A percentile compares a stretch with the other conserved stretches of the same genome.
Conservation (phyloP, 2,888 invertebrate species). For the Seira sanloemensis region DNA sequence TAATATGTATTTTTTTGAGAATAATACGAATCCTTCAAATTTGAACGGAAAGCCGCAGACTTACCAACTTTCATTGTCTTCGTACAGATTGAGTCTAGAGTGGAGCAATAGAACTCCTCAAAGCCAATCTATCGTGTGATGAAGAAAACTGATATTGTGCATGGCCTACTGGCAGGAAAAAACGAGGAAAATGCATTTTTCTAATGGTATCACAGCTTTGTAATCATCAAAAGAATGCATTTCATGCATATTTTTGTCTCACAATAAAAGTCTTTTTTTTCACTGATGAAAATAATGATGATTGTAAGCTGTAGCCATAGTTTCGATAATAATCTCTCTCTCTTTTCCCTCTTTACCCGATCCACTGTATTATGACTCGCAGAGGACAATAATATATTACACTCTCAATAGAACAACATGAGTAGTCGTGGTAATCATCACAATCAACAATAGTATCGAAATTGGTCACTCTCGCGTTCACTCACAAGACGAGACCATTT, state of each 20-base stretch:
- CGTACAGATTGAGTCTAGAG: too few relatives aligned
- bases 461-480: constrained; percentile 31
- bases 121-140: too few relatives aligned
- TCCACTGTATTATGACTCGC: constrained; percentile 1
- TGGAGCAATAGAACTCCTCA: too few relatives aligned
- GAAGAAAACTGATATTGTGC: background rate
- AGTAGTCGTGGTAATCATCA: constrained; percentile 43
- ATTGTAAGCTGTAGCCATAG: constrained; percentile 2
- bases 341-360: background rate
- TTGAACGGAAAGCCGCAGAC: background rate
- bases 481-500: too few relatives aligned
- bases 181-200: constrained; percentile 6
- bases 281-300: constrained; percentile 15
- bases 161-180: background rate
- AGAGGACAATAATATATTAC: background rate
- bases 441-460: constrained; percentile 45
- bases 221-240: background rate
- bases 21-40: background rate
- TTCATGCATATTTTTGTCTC: background rate
- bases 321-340: constrained; percentile 3
- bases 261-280: background rate
- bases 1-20: too few relatives aligned
- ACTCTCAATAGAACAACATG: constrained; percentile 22
- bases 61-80: background rate
- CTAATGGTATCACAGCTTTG: background rate